These are phyloP conservation scores for Eudasyphora cyanicolor DNA, from an alignment of 2,888 invertebrate species.

Conservation along the genomic window DNA sequence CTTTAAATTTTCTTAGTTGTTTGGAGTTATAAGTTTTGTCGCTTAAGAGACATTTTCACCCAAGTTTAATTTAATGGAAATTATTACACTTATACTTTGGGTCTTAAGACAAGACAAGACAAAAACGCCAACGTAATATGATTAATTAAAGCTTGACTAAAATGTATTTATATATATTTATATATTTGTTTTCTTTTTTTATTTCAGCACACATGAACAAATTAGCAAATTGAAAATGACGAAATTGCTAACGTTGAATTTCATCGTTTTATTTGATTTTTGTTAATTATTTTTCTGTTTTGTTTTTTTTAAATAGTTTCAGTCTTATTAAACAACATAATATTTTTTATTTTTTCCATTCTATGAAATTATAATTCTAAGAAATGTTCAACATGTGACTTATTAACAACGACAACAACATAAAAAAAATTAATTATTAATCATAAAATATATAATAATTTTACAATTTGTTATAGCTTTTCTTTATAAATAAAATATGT, in stretches of 20 bases:
- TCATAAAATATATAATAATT: constrained; percentile 20
- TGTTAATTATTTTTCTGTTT: not conserved
- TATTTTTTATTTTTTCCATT: not conserved
- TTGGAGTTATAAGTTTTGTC: not conserved
- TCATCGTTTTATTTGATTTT: not conserved
- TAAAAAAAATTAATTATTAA: constrained; percentile 1
- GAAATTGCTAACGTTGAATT: not conserved
- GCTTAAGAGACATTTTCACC: not conserved
- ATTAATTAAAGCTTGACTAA: constrained; percentile 16
- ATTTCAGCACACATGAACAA: constrained; percentile 6
- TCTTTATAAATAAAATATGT: constrained; percentile 22
- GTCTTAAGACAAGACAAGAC: too few relatives aligned
- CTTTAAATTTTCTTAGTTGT: not conserved
- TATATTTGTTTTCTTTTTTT: not conserved
- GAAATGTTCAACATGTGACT: not conserved
- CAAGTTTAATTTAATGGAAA: too few relatives aligned
- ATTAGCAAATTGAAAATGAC: constrained; percentile 1
- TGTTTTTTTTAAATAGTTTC: constrained; percentile 35
- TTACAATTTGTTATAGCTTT: not conserved
- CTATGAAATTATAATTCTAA: constrained; percentile 1
- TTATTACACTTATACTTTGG: too few relatives aligned
- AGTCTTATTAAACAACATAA: constrained; percentile 62
- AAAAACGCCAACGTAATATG: not conserved
- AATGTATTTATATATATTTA: not conserved
- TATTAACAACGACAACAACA: not conserved